These are phyloP conservation scores for Oreortyx pictus DNA, from an alignment of 2,797 vertebrate genomes.

Conservation along the genomic window DNA sequence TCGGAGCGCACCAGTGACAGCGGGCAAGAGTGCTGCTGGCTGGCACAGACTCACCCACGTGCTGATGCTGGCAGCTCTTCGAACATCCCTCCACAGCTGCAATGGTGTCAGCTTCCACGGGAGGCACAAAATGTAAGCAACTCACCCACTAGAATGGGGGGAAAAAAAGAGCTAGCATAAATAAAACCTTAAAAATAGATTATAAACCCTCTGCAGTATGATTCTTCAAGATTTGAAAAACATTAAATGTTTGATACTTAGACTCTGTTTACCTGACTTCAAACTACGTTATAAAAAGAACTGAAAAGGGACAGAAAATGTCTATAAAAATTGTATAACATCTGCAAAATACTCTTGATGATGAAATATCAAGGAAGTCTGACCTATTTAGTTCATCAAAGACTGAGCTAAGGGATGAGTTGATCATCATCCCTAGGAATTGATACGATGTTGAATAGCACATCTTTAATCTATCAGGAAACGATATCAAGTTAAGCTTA, in stretches of 20 bases:
- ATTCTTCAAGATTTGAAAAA: neutral
- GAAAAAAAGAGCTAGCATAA: neutral
- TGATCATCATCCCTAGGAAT: neutral
- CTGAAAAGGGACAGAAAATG: neutral
- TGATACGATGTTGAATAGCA: neutral
- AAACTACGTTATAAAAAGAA: neutral
- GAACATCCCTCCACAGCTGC: neutral
- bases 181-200: neutral
- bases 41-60: neutral
- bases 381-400: neutral
- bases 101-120: neutral
- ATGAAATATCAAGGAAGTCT: neutral
- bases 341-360: neutral
- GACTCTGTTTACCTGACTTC: neutral
- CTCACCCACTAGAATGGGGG: neutral
- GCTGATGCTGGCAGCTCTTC: accelerated
- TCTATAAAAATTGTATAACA: neutral
- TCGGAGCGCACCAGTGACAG: neutral
- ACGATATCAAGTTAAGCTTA: neutral
- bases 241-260: neutral
- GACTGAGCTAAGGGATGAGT: neutral
- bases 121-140: neutral
- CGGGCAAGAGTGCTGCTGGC: neutral
- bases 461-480: neutral
- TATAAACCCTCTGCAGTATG: neutral